Percentiles rank a stretch among this genome's conserved stretches.
These are phyloP conservation scores for Serilophus lunatus DNA, from an alignment of 2,113 vertebrate genomes.

Conservation along the genomic window DNA sequence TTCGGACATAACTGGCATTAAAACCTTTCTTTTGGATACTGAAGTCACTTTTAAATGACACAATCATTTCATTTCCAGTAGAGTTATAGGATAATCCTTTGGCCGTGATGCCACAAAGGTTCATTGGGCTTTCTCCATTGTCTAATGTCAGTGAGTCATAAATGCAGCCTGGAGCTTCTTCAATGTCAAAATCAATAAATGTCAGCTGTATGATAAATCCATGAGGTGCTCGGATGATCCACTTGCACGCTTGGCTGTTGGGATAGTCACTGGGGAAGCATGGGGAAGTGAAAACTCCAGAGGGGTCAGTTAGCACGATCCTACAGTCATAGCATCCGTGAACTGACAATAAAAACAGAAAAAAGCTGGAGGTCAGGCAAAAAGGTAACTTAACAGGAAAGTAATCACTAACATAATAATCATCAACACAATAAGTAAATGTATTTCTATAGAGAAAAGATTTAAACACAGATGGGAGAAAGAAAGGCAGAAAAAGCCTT, in stretches of 20 bases:
- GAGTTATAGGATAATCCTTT: conserved; percentile 92
- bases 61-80: conserved; percentile 86
- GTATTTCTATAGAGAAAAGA: not conserved
- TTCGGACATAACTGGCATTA: conserved; percentile 83
- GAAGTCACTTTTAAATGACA: conserved; percentile 92
- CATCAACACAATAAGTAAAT: not conserved
- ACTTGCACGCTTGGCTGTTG: conserved; percentile 82
- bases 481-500: not conserved
- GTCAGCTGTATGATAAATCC: conserved; percentile 93
- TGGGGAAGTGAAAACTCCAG: conserved; percentile 86
- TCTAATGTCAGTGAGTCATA: conserved; percentile 87
- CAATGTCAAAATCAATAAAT: conserved; percentile 93
- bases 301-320: conserved; percentile 73
- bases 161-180: conserved; percentile 91
- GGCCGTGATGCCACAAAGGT: conserved; percentile 91
- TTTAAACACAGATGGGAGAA: not conserved
- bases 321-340: conserved; percentile 84
- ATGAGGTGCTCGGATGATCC: conserved; percentile 87
- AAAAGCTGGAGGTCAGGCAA: not conserved
- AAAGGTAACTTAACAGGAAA: not conserved
- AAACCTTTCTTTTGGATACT: conserved; percentile 97
- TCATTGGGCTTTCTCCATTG: conserved; percentile 80
- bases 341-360: conserved; percentile 71
- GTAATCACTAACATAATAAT: not conserved
- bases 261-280: conserved; percentile 91